Conservation (phyloP, 2,113 vertebrate species). For the Patagioenas fasciata region DNA sequence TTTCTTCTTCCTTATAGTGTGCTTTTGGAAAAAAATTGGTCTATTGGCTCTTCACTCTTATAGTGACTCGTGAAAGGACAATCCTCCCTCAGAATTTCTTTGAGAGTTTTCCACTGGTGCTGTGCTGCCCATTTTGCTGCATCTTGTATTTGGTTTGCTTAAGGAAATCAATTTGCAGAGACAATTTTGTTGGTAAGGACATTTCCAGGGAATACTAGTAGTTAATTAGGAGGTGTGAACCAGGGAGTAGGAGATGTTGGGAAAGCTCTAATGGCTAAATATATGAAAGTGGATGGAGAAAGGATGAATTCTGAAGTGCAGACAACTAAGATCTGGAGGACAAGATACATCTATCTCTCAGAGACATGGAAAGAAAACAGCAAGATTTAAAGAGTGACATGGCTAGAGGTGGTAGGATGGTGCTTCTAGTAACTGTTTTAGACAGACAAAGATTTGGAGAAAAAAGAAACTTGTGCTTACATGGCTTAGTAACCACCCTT, state of each 20-base stretch:
- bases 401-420: not conserved
- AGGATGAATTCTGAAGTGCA: not conserved
- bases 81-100: not conserved
- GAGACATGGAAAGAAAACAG: not conserved
- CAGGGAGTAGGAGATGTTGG: not conserved
- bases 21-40: not conserved
- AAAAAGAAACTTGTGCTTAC: fast-evolving
- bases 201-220: not conserved
- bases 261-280: not conserved
- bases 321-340: not conserved
- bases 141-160: not conserved
- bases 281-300: not conserved
- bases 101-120: not conserved
- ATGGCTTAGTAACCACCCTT: not conserved
- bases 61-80: not conserved
- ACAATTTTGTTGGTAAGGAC: not conserved
- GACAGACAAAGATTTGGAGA: not conserved
- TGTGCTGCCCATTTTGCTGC: not conserved
- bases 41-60: not conserved
- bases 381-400: not conserved
- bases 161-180: not conserved
- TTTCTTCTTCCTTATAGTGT: not conserved
- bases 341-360: not conserved
- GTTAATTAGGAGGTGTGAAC: not conserved
- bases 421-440: not conserved